Base-by-base conservation (phyloP, 2,888 invertebrate genomes). In the Spodoptera picta region DNA sequence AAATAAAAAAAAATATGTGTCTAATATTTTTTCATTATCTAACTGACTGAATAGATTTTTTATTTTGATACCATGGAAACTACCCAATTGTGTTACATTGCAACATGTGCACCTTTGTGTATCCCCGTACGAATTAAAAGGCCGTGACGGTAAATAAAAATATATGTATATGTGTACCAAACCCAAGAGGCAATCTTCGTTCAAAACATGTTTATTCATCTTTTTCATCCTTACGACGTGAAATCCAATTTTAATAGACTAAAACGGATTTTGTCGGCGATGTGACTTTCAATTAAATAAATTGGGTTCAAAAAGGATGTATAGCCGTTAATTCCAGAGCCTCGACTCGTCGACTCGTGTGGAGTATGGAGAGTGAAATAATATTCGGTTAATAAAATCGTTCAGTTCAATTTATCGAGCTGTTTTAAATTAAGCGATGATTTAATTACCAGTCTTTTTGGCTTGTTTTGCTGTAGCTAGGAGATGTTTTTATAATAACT, bases 251-350 rank as follows among this genome's bases (percentile, higher is more conserved):
- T 73, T 61, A 69, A 73, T 61, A 53, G 65, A 73, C 70, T 69
- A 54, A 64, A 74, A 69, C 56, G 65, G 62, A 69, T 75, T 73
- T 74, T 58, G 58, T 44, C 42, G 44, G 60, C 55, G 60, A 70
- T 70, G 61, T 70, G 63, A 63, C 52, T 60, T 70, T 59, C 70
- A 77, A 76, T 76, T 73, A 70, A 77, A 73, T 52, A 73, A 73
- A 76, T 65, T 70, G 74, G 65, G 53, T 49, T 59, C 63, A 70
- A 68, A 73, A 77, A 46, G 67, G 59, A 66, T 69, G 56, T 60
- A 60, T 62, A 61, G 54, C 58, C 59, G 53, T 75, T 73, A 76
- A 72, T 72, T 45, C 73, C 67, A 31, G 55, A 41, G 36, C 52
- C 60, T 12, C 43, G 46, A 47, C n/a, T 60, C 55, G 48, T 6